A percentile compares a stretch with the other conserved stretches of the same genome.
Evolutionary conservation across 2,888 invertebrate species (phyloP).

Genomic region (Dolichomitus sp.): DNA sequence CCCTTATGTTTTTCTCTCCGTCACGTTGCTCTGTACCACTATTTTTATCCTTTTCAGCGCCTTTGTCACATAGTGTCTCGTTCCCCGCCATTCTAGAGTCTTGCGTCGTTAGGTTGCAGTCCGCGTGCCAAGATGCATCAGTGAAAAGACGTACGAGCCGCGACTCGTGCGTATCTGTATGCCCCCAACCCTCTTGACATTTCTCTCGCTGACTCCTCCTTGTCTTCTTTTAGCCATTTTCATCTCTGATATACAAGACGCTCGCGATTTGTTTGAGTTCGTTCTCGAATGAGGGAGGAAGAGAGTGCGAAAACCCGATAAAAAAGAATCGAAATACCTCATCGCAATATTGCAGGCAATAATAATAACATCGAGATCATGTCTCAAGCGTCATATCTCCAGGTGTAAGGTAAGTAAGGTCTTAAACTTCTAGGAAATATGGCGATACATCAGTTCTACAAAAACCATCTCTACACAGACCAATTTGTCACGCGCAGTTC

Average conservation of each 20-base stretch:
- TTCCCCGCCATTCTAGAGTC: constrained; percentile 11
- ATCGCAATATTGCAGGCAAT: constrained; percentile 40
- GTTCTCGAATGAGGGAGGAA: background rate
- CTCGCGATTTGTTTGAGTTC: constrained; percentile 42
- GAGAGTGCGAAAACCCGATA: background rate
- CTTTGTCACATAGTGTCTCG: constrained; percentile 17
- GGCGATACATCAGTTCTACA: too few relatives aligned
- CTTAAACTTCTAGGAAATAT: background rate
- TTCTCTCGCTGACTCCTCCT: constrained; percentile 31
- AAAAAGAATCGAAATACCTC: constrained; percentile 30
- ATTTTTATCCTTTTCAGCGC: constrained; percentile 26
- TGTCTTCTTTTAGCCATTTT: constrained; percentile 30
- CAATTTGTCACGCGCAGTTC: too few relatives aligned
- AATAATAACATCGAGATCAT: constrained; percentile 36
- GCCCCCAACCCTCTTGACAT: constrained; percentile 54
- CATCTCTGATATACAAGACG: constrained; percentile 51
- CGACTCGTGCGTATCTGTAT: constrained; percentile 52
- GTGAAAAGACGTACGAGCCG: constrained; percentile 64
- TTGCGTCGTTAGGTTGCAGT: constrained; percentile 37
- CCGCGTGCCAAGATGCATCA: constrained; percentile 67
- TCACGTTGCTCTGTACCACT: background rate
- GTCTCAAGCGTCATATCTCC: background rate
- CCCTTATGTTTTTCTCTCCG: background rate
- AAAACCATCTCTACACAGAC: too few relatives aligned
- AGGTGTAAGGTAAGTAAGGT: background rate